phyloP scores from a whole-genome alignment of 2,888 invertebrate genomes.

The Idaea biselata region DNA sequence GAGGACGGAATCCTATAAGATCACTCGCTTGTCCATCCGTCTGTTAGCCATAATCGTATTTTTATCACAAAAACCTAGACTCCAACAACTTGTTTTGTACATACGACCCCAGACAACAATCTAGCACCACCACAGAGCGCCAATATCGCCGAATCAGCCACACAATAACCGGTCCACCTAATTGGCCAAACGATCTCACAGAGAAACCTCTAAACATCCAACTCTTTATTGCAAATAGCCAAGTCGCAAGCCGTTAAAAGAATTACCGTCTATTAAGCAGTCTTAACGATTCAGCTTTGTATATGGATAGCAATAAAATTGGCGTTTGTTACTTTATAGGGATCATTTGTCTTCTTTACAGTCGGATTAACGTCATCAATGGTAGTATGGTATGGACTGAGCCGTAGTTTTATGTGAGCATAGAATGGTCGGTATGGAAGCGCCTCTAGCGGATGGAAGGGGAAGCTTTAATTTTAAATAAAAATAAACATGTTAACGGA shows the following conservation, averaged over 20 bases:
- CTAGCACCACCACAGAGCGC: not conserved
- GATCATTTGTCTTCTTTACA: slow-evolving; percentile 52
- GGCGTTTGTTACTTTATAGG: slow-evolving; percentile 59
- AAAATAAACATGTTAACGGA: too few species aligned
- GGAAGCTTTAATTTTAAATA: too few species aligned
- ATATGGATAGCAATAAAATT: slow-evolving; percentile 57
- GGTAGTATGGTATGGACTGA: slow-evolving; percentile 9
- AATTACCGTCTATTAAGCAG: slow-evolving; percentile 31
- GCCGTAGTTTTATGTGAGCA: not conserved
- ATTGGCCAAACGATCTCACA: not conserved
- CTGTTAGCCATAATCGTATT: too few species aligned
- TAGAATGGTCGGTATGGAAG: not conserved
- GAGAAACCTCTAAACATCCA: not conserved
- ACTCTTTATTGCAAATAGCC: slow-evolving; percentile 10
- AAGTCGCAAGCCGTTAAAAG: slow-evolving; percentile 23
- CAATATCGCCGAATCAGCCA: not conserved
- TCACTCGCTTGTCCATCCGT: too few species aligned
- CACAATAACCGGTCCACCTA: not conserved
- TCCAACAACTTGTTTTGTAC: not conserved
- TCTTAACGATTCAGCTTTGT: slow-evolving; percentile 49
- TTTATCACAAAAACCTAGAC: too few species aligned
- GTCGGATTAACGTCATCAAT: slow-evolving; percentile 45
- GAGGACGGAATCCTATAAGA: too few species aligned
- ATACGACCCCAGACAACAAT: not conserved
- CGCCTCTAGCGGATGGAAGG: too few species aligned